These are phyloP conservation scores for Cassiopea andromeda DNA, from an alignment of 30 jellyfish, hydroid and myxozoan species.

Conservation along the genomic window DNA sequence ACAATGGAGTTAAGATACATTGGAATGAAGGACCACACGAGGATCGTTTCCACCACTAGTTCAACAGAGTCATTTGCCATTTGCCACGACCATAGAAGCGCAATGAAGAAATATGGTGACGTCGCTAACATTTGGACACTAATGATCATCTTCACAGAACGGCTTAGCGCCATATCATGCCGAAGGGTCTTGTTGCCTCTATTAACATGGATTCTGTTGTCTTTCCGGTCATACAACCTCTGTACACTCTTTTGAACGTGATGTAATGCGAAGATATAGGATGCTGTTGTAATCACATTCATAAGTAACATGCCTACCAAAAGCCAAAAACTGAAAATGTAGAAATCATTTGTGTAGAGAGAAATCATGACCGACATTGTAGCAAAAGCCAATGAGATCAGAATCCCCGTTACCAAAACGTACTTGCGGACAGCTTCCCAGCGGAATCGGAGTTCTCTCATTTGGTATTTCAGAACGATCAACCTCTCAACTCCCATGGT, in stretches of 20 bases:
- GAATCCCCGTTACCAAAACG: conserved; percentile 2
- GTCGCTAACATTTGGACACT: background rate
- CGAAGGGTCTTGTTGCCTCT: background rate
- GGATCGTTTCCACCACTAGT: background rate
- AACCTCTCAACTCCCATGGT: conserved; percentile 52
- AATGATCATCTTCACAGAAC: conserved; percentile 27
- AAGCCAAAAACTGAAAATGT: conserved; percentile 35
- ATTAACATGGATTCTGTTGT: conserved; percentile 1
- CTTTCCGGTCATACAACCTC: conserved; percentile 2
- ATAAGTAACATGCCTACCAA: background rate
- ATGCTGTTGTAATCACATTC: background rate
- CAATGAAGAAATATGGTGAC: conserved; percentile 13
- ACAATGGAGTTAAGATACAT: conserved; percentile 14
- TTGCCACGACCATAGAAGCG: conserved; percentile 41
- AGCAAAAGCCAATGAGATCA: background rate
- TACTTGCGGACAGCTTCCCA: conserved; percentile 44
- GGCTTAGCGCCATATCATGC: conserved; percentile 45
- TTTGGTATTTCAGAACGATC: conserved; percentile 40
- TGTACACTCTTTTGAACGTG: conserved; percentile 50
- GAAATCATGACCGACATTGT: conserved; percentile 29
- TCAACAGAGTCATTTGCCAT: background rate
- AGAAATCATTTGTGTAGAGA: conserved; percentile 22
- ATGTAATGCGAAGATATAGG: conserved; percentile 9
- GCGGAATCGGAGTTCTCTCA: conserved; percentile 15
- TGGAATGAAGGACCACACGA: conserved; percentile 38